Conservation (phyloP, 1,140 invertebrate species). For the Drosophila busckii region DNA sequence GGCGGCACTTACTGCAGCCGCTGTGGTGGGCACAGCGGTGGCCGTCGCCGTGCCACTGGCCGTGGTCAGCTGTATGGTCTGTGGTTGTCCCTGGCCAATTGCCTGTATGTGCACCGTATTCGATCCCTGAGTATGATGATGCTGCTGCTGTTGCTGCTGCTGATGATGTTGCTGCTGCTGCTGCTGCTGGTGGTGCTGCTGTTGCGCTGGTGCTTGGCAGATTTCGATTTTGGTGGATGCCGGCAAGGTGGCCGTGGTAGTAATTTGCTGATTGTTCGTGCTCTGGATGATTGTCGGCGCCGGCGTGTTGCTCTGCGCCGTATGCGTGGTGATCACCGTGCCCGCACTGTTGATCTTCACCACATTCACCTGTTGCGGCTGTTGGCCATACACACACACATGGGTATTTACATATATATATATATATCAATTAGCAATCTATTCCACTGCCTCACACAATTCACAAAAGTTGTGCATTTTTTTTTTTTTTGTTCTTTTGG, state of each 20-base stretch:
- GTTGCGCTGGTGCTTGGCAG: constrained; percentile 57
- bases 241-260: constrained; percentile 68
- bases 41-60: constrained; percentile 62
- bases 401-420: too few relatives aligned
- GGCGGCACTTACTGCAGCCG: constrained; percentile 67
- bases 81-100: constrained; percentile 44
- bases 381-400: too few relatives aligned
- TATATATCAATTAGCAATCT: too few relatives aligned
- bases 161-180: constrained; percentile 46
- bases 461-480: background rate
- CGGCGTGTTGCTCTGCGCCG: constrained; percentile 61
- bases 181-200: constrained; percentile 57
- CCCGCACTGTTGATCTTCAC: constrained; percentile 77
- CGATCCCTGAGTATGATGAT: constrained; percentile 34
- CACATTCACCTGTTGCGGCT: constrained; percentile 79
- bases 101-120: constrained; percentile 58
- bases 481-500: background rate
- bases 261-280: constrained; percentile 77
- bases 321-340: constrained; percentile 73
- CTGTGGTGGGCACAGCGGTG: constrained; percentile 77
- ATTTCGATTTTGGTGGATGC: constrained; percentile 77
- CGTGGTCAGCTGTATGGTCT: constrained; percentile 59
- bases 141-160: constrained; percentile 77
- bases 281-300: constrained; percentile 75
- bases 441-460: too few relatives aligned